Base-by-base conservation (phyloP, 1,140 invertebrate genomes). In the Chionoecetes opilio region DNA sequence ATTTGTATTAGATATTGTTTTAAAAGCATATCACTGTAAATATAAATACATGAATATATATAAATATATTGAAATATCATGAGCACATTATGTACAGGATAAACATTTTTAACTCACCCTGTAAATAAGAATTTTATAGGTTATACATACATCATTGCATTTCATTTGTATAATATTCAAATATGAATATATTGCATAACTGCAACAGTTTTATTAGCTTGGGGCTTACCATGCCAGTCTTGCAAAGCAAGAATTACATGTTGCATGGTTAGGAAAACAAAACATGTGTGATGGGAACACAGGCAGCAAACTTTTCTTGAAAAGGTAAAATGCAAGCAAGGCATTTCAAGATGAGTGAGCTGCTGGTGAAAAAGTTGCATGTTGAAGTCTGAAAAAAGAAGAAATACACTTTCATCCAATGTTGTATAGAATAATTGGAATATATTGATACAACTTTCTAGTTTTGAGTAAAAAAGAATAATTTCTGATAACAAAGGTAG, bases 111-210 rank as follows among this genome's bases (percentile, higher is more conserved):
- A 94, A 91, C 63, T 94, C 75, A 91, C 75, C 93, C 29, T 95
- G 94, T 95, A 88, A 82, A 94, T 92, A 95, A 37, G 92, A 95
- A 92, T 87, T 41, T 95, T 92, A 92, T 95, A 95, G 94, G 82
- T 92, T 91, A 53, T 88, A 95, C 46, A 84, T 95, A 95, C 35
- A 34, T 95, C 94, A 95, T 92, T 92, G 94, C 94, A 95, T 92
- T 95, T 95, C 94, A 95, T 85, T 34, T 95, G 94, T 95, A 95
- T 95, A 95, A 95, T 95, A 95, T 95, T 95, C 90, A 95, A 92
- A 95, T 95, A 92, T 95, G 94, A 95, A 95, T 95, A 95, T 95
- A 95, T 92, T 90, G 94, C 82, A 95, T 92, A 95, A 92, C 38
- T 95, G 75, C 84, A 90, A 89, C 82, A 90, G 63, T 85, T 75